Evolutionary conservation across 2,113 vertebrate genomes (phyloP).

Genomic region (Syrmaticus mikado): DNA sequence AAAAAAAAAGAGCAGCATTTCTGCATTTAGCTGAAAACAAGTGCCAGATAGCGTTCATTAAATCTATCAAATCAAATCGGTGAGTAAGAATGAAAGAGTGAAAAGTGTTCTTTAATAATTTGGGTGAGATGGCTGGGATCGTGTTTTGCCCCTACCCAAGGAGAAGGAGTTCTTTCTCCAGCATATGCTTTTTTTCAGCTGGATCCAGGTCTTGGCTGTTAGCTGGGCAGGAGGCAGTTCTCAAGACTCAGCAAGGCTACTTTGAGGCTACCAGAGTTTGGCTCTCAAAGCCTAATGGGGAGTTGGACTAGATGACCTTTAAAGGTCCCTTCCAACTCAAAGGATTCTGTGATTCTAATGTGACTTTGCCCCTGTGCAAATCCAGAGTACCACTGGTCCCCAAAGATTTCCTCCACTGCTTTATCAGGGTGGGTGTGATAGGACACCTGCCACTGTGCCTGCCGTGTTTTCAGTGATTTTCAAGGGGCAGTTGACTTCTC

Average conservation of each 20-base stretch:
- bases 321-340: too few relatives aligned
- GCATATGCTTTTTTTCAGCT: neutral
- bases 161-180: neutral
- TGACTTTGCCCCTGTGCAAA: neutral
- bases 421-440: neutral
- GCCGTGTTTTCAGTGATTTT: neutral
- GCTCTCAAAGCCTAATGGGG: neutral
- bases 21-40: constrained; percentile 45
- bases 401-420: neutral
- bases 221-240: neutral
- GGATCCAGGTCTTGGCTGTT: neutral
- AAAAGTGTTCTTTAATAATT: constrained; percentile 19
- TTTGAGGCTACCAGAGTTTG: neutral
- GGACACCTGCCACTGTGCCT: neutral
- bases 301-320: too few relatives aligned
- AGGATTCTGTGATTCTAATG: too few relatives aligned
- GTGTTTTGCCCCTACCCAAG: neutral
- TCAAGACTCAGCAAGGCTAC: neutral
- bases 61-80: constrained; percentile 54
- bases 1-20: neutral
- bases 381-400: neutral
- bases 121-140: neutral
- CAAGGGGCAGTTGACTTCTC: constrained; percentile 18
- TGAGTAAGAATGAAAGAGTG: constrained; percentile 20
- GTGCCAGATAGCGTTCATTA: constrained; percentile 27